Base-by-base conservation (phyloP, 1,140 invertebrate species). In the Oreohelix idahoensis region DNA sequence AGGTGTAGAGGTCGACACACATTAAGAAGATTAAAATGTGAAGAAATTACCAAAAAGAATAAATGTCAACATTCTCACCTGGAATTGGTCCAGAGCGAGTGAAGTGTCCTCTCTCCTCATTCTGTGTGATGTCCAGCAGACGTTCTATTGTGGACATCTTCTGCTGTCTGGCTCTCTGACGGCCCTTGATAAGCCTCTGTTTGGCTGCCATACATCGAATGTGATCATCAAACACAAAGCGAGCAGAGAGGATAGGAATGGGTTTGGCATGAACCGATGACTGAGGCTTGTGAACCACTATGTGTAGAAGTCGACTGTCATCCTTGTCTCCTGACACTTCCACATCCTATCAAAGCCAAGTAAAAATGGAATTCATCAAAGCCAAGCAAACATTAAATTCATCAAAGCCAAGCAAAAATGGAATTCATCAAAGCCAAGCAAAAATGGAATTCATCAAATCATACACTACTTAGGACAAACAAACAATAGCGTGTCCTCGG, bases 221-320 rank as follows among this genome's bases (percentile, higher is more conserved):
- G 91, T 99, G 97, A 93, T 99, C 98, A 91, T 99, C 98, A 91
- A 99, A 99, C 69, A 99, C 95, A 91, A 99, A 99, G 92, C 97
- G 97, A 0, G 97, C 96, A 29, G 96, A 95, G 13, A 99, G 93
- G 13, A 98, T 91, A 0, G 97, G 96, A 8, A 92, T 77, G 32
- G 92, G 89, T 15, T 88, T 83, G 29, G 89, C 86, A 74, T 92
- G 89, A 15, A 84, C 79, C 17, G 88, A 89, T 29, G 87, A 87
- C 2, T 91, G 85, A 5, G 96, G 96, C 87, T 96, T 96, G 91
- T 99, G 97, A 36, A 99, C 97, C 0, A 97, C 98, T 32, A 99
- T 95, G 88, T 99, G 97, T 13, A 99, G 94, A 87, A 97, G 98
- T n/a, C 98, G 94, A 0, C 97, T 98, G 92, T 99, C 98, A 85